phyloP scores from a whole-genome alignment of 2,113 vertebrate genomes.

The Aleadryas rufinucha region DNA sequence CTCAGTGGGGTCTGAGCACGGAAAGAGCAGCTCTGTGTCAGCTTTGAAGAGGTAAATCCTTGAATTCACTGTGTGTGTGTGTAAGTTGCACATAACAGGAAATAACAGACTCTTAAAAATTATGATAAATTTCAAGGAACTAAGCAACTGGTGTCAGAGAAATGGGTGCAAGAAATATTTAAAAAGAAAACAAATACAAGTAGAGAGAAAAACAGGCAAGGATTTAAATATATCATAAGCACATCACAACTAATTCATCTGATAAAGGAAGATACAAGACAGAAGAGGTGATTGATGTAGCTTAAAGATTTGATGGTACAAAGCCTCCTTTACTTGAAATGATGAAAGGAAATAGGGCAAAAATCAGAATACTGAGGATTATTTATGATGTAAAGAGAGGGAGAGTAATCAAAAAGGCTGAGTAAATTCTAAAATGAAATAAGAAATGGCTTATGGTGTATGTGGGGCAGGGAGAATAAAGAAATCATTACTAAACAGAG shows the following conservation, averaged over 20 bases:
- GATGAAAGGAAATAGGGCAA: conserved; percentile 34
- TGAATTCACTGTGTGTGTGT: neutral
- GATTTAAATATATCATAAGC: conserved; percentile 43
- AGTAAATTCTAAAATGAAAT: neutral
- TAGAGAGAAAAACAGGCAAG: neutral
- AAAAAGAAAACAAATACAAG: neutral
- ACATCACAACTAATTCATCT: conserved; percentile 28
- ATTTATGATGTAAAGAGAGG: neutral
- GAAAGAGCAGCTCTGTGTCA: neutral
- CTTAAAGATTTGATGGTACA: conserved; percentile 41
- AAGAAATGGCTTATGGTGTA: neutral
- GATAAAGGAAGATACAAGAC: neutral
- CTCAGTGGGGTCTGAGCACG: neutral
- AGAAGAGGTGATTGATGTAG: conserved; percentile 33
- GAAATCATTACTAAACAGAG: neutral
- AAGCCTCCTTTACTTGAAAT: neutral
- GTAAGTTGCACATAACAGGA: neutral
- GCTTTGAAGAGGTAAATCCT: neutral
- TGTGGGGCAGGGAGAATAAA: neutral
- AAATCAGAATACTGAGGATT: conserved; percentile 30
- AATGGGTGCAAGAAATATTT: neutral
- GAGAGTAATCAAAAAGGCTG: conserved; percentile 14
- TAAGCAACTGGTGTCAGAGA: neutral
- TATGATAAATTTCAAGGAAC: neutral
- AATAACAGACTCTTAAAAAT: neutral